Percentiles rank a stretch among this genome's conserved stretches.
These are phyloP conservation scores for Caenorhabditis sp. DNA, from an alignment of 2,888 invertebrate species.

Conservation along the genomic window DNA sequence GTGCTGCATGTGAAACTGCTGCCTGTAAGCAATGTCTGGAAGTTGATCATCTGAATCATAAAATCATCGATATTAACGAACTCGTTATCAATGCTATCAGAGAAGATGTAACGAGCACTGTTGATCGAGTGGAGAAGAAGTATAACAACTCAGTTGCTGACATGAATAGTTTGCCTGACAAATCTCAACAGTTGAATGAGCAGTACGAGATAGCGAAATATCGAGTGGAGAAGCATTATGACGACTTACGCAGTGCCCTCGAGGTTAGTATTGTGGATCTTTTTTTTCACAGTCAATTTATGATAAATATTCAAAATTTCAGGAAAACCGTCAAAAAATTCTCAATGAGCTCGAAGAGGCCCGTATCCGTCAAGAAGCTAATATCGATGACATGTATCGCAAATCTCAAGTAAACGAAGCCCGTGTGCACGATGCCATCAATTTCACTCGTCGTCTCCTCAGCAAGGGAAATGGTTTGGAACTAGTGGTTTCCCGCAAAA, in stretches of 20 bases:
- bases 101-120: conserved; percentile 64
- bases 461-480: conserved; percentile 76
- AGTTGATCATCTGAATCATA: conserved; percentile 69
- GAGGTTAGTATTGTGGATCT: conserved; percentile 32
- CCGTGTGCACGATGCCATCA: conserved; percentile 77
- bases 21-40: conserved; percentile 73
- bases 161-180: conserved; percentile 75
- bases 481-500: conserved; percentile 75
- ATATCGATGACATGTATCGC: conserved; percentile 75
- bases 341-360: conserved; percentile 74
- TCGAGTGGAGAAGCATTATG: conserved; percentile 65
- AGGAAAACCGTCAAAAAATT: conserved; percentile 53
- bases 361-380: conserved; percentile 74
- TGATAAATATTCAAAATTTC: conserved; percentile 1
- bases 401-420: conserved; percentile 75
- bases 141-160: conserved; percentile 69
- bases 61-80: conserved; percentile 72
- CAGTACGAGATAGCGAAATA: conserved; percentile 76
- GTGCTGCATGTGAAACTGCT: conserved; percentile 73
- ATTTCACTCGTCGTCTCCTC: conserved; percentile 76
- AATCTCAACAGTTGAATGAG: conserved; percentile 64
- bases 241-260: conserved; percentile 45
- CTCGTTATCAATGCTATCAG: conserved; percentile 67
- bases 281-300: background rate
- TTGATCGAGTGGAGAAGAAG: conserved; percentile 70